These are phyloP conservation scores for Tympanoctomys barrerae DNA, from an alignment of 2,797 vertebrate genomes.

Conservation along the genomic window DNA sequence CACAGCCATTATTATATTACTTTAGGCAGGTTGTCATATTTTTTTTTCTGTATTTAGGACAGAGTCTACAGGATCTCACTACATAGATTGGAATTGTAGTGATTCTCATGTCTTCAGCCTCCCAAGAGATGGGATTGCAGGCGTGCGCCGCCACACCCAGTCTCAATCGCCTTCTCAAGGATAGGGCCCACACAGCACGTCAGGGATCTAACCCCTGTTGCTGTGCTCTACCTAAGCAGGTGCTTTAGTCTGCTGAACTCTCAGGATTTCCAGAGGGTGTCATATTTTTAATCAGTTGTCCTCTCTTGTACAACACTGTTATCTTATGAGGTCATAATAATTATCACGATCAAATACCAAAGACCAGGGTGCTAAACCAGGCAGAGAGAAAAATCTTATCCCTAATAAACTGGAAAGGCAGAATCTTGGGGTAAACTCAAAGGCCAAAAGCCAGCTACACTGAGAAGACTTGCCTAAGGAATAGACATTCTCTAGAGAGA, in stretches of 20 bases:
- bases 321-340: neutral
- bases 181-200: too few relatives aligned
- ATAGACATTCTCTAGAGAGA: neutral
- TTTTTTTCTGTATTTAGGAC: too few relatives aligned
- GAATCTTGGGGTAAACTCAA: neutral
- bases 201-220: too few relatives aligned
- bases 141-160: too few relatives aligned
- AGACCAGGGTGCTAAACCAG: neutral
- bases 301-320: neutral
- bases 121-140: too few relatives aligned
- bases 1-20: too few relatives aligned
- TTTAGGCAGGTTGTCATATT: too few relatives aligned
- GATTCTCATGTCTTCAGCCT: too few relatives aligned
- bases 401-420: neutral
- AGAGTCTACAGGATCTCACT: too few relatives aligned
- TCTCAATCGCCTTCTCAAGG: too few relatives aligned
- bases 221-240: neutral
- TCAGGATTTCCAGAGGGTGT: neutral
- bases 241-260: too few relatives aligned
- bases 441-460: neutral
- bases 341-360: neutral
- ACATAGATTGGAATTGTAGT: too few relatives aligned
- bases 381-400: neutral
- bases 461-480: neutral
- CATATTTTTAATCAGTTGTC: neutral